Base-by-base conservation (phyloP, 2,888 invertebrate species). In the Dryococelus australis region DNA sequence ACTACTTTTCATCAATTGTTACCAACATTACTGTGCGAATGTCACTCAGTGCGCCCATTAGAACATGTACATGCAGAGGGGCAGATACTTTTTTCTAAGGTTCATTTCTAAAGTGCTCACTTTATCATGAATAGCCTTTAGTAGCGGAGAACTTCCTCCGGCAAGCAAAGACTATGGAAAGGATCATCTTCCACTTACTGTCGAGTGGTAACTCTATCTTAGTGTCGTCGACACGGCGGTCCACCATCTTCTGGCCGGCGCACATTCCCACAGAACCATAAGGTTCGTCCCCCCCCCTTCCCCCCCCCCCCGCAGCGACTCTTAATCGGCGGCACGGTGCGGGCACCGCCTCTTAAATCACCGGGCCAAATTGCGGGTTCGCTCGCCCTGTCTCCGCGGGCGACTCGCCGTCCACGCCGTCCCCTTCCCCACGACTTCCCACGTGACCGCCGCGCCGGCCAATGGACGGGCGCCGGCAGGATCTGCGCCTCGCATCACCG, bases 341-440 rank as follows among this genome's bases (percentile, higher is more conserved):
- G 65, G 65, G 65, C 65, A 65, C 20, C 65, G 65, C 65, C 65
- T 65, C 65, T 65, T 35, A 65, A 65, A 65, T 65, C 65, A 65
- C 65, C 65, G 65, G 35, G 65, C 65, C 65, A 65, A 65, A 65
- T 65, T 65, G 65, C 65, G 65, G 65, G 65, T 65, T 65, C 65
- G 65, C 65, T n/a, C 65, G 65, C 8, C 65, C 65, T 20, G 65
- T 65, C 65, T 65, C 65, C 65, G 65, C 65, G 65, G 65, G 65
- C 65, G 65, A 65, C 65, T n/a, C 20, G 20, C 65, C 65, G 65
- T 65, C 65, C 24, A 65, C 16, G 65, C 65, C 65, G 8, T 24
- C 10, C 65, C 13, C 20, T 5, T 24, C 65, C 24, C 24, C 24
- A 0, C 8, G 24, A 10, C 65, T 8, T 10, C 10, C 47, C 47